Evolutionary conservation across 2,797 vertebrate genomes (phyloP), one percentile per base, ranked within the genome.

Genomic region (Nannoperca obscura): DNA sequence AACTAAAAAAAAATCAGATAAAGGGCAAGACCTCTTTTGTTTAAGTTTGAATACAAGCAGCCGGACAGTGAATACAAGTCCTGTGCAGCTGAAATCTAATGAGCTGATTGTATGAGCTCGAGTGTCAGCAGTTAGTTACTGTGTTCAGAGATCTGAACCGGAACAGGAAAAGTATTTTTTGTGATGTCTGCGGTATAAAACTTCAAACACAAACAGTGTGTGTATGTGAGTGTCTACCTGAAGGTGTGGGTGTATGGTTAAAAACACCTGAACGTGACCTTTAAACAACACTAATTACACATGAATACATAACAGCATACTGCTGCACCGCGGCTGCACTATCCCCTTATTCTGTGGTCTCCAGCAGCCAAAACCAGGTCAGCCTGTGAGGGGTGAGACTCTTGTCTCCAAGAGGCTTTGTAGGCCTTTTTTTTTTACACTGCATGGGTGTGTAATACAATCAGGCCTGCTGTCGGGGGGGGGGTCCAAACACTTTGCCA

Each of bases 21-120:
- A 87, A 76, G 85, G 82, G 55, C 78, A 72, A 80, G 81, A 88
- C 78, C 78, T 71, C 82, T 70, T 90, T 86, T 89, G 85, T 86
- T 44, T 76, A 36, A 6, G 13, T 78, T 47, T 87, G 83, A 87
- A 87, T 86, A 62, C 81, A 67, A 64, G 77, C 70, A 8, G 53
- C 60, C 7, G 65, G 78, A 78, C 53, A 19, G 58, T 61, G 87
- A 85, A 64, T 65, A 69, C 38, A 27, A 76, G 79, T 77, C 55
- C 62, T 74, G 61, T 78, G 78, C 72, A 30, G 82, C 80, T 68
- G 80, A 85, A 84, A 76, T 62, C 70, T 71, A 83, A 81, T 70
- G 82, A 86, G 84, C 65, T 70, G 58, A 81, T 52, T 78, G 67
- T 71, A 46, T 32, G 67, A 74, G 68, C 71, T 71, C 11, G 20